These are phyloP conservation scores for Phoebastria nigripes DNA, from an alignment of 2,797 vertebrate species.

Conservation along the genomic window DNA sequence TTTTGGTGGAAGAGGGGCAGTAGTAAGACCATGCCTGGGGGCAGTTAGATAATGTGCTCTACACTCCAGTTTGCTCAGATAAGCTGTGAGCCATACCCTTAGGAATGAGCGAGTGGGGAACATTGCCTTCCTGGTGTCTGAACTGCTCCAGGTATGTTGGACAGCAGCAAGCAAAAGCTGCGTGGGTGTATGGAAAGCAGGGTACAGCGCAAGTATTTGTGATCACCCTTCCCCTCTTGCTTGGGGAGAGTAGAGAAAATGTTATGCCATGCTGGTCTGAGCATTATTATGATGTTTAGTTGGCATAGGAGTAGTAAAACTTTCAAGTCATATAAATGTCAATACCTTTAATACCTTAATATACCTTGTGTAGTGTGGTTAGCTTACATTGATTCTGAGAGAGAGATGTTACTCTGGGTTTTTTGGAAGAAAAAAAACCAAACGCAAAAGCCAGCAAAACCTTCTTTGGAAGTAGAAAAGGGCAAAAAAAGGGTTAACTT, in stretches of 20 bases:
- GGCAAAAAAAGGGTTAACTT: conserved; percentile 2
- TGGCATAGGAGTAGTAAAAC: background rate
- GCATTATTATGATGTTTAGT: background rate
- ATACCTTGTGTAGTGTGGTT: background rate
- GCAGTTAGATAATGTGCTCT: background rate
- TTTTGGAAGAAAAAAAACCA: background rate
- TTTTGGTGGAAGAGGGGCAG: background rate
- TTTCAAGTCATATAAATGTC: background rate
- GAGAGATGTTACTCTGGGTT: background rate
- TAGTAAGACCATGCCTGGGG: background rate
- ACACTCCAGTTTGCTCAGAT: background rate
- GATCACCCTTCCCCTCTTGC: background rate
- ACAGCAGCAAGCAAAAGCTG: background rate
- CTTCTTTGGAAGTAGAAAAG: background rate
- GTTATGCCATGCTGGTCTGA: background rate
- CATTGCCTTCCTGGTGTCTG: background rate
- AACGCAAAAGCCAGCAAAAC: background rate
- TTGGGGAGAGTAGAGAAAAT: background rate
- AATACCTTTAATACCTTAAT: background rate
- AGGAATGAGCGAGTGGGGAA: conserved; percentile 8
- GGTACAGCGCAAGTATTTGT: background rate
- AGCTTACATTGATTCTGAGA: background rate
- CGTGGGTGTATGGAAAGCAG: background rate
- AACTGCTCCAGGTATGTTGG: background rate
- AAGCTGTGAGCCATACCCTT: conserved; percentile 14